Conservation (phyloP, 1,140 invertebrate species). For the Acromyrmex charruanus region DNA sequence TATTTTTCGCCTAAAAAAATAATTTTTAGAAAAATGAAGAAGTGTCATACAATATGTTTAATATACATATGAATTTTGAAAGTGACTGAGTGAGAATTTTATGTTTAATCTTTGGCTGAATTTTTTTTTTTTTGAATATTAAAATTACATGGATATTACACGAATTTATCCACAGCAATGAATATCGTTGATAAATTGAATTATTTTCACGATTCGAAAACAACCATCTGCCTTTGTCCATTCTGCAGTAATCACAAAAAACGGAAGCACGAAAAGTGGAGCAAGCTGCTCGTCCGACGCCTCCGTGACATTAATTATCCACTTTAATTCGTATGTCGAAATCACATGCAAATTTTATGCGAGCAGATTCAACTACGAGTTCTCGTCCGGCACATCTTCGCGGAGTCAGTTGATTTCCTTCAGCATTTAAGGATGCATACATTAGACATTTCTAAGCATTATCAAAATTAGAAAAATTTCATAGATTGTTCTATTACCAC, state of each 20-base stretch:
- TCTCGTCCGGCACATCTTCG: constrained; percentile 8
- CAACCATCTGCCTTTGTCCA: background rate
- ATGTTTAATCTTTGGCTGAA: background rate
- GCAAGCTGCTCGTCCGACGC: background rate
- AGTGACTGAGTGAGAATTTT: background rate
- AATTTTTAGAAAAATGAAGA: background rate
- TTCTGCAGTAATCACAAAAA: background rate
- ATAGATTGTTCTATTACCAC: too few relatives aligned
- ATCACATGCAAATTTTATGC: background rate
- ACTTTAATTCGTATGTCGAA: constrained; percentile 19
- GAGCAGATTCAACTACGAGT: background rate
- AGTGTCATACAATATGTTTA: background rate
- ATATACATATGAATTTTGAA: background rate
- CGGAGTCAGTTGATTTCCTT: background rate
- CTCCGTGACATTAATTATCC: constrained; percentile 31
- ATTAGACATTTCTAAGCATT: too few relatives aligned
- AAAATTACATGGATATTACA: background rate
- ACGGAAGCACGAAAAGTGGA: constrained; percentile 16
- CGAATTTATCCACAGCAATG: background rate
- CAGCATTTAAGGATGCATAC: background rate
- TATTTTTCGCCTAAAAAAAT: background rate
- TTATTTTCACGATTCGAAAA: background rate
- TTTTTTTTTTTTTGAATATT: background rate
- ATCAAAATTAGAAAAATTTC: too few relatives aligned
- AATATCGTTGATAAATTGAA: background rate